Percentiles rank a stretch among this genome's conserved stretches.
These are phyloP conservation scores for Saxidomus purpurata DNA, from an alignment of 1,140 invertebrate species.

Conservation along the genomic window DNA sequence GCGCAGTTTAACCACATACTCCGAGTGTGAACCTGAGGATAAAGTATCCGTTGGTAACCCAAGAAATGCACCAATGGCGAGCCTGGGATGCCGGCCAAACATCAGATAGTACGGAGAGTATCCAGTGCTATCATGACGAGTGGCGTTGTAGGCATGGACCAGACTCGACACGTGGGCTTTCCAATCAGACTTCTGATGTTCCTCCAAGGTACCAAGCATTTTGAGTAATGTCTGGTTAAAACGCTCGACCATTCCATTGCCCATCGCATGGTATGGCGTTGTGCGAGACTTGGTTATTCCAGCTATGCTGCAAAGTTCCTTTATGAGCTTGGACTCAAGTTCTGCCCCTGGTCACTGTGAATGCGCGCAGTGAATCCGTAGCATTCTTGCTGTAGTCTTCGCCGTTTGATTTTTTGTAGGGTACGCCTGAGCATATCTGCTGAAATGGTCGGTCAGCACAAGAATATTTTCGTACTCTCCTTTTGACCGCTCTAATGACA, in stretches of 20 bases:
- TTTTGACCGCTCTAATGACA: conserved; percentile 53
- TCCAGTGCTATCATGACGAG: conserved; percentile 26
- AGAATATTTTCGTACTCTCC: conserved; percentile 56
- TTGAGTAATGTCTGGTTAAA: conserved; percentile 41
- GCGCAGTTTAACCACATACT: not conserved
- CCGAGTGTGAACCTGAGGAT: not conserved
- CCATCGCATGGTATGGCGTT: conserved; percentile 63
- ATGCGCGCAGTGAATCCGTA: conserved; percentile 40
- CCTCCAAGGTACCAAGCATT: conserved; percentile 58
- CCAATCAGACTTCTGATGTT: too few species aligned
- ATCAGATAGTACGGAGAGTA: conserved; percentile 20
- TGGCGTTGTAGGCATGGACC: conserved; percentile 44
- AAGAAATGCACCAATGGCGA: conserved; percentile 28
- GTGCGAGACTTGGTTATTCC: conserved; percentile 47
- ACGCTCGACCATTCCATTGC: too few species aligned
- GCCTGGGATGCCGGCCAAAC: conserved; percentile 13
- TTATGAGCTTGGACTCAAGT: conserved; percentile 50
- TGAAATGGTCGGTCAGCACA: conserved; percentile 60
- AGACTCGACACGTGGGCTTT: conserved; percentile 24
- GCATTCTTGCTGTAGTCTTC: conserved; percentile 31
- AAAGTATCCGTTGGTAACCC: not conserved
- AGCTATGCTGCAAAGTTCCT: too few species aligned
- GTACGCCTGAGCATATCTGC: conserved; percentile 31
- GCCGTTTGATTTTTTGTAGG: conserved; percentile 27
- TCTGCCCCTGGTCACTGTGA: too few species aligned